Base-by-base conservation (phyloP, 2,888 invertebrate species). In the Lingula anatina region DNA sequence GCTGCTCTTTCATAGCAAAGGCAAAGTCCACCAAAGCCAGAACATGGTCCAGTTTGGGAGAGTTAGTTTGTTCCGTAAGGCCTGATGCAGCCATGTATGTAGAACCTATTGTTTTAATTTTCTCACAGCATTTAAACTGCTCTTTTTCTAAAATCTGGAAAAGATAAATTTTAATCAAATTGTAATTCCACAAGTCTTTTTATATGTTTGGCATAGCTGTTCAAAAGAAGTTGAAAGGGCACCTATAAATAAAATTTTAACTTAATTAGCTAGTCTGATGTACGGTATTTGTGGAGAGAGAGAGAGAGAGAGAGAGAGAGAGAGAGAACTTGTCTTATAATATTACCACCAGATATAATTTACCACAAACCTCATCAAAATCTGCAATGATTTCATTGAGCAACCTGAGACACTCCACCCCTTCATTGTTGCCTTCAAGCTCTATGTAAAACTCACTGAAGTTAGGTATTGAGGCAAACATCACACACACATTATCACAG, bases 321-420 rank as follows among this genome's bases (percentile, higher is more conserved):
- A n/a, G n/a, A n/a, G n/a, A n/a, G n/a, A n/a, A n/a, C n/a, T n/a
- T n/a, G n/a, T n/a, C n/a, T n/a, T n/a, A n/a, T n/a, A n/a, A n/a
- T n/a, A n/a, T n/a, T n/a, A n/a, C n/a, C n/a, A n/a, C n/a, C n/a
- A n/a, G n/a, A n/a, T n/a, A n/a, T n/a, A n/a, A n/a, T n/a, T n/a
- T n/a, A n/a, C n/a, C n/a, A 44, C 54, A 51, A 52, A 81, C 80
- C 70, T 95, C 92, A 78, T 97, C 96, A 75, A 96, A 97, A 80
- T 97, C 97, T 0, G 95, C 95, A 58, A 97, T 96, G 73, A 97
- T 96, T 81, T 97, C 97, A 79, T 97, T 97, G 44, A 97, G 84
- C 26, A 97, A 83, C 42, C 96, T 83, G 49, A 97, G 83, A 77
- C 96, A 97, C 78, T 96, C 96, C 12, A 96, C 94, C 2, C 96